Base-by-base conservation (phyloP, 2,113 vertebrate genomes). In the Symphodus melops region DNA sequence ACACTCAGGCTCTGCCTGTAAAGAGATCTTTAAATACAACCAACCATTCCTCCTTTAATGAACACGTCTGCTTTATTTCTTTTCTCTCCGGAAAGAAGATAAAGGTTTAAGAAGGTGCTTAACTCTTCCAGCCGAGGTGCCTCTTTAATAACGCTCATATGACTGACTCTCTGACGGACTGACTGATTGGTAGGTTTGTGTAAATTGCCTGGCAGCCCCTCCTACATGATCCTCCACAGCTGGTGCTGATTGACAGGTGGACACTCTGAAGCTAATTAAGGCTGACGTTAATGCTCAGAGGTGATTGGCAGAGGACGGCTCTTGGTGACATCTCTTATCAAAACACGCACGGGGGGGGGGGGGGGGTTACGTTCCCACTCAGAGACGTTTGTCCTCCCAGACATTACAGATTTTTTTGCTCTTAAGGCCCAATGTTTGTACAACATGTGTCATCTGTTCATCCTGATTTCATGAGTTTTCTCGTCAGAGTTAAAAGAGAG, bases 291-390 rank as follows among this genome's bases (percentile, higher is more conserved):
- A 55, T 63, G 37, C 63, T 72, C 36, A n/a, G 49, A 70, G 39
- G 67, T 77, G 85, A 84, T 63, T 82, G 85, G 68, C 68, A 84
- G 39, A 72, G 49, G 51, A 64, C 60, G 62, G 57, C 74, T 46
- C 41, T n/a, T 64, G 14, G 54, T 77, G 78, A 79, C 71, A 59
- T 5, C 25, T 64, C 25, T 72, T 60, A 54, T 80, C 46, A 70
- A 48, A 48, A 48, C 16, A 17, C 16, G 17, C n/a, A n/a, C n/a
- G n/a, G n/a, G n/a, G n/a, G n/a, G n/a, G n/a, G n/a, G n/a, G n/a
- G n/a, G n/a, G 54, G 44, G 54, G 68, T 51, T 63, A 59, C 23
- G 17, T 28, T 72, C 19, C 3, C 4, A 23, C 46, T 20, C 13
- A 36, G 14, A 5, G 37, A 13, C 23, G 8, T 52, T 20, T 58